Evolutionary conservation across 2,888 invertebrate species (phyloP).

Genomic region (Oscheius onirici): DNA sequence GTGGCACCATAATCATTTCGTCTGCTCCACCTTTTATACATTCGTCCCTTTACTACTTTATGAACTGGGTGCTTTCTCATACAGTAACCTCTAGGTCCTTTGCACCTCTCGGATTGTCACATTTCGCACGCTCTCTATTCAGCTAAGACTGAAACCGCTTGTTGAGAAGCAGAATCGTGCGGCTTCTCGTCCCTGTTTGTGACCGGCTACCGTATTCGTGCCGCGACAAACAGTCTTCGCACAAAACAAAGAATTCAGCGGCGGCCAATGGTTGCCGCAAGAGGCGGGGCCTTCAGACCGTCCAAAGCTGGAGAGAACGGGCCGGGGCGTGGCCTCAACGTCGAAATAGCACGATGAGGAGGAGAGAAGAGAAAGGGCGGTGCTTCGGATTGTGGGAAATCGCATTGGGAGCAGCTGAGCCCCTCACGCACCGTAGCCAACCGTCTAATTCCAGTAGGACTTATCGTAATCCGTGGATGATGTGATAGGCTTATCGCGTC

Average conservation of each 20-base stretch:
- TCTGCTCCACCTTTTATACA: background rate
- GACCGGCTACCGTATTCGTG: slow-evolving; percentile 19
- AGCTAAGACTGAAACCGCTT: background rate
- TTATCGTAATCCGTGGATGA: slow-evolving; percentile 38
- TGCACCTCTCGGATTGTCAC: background rate
- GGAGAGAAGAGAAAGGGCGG: slow-evolving; percentile 29
- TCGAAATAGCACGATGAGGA: slow-evolving; percentile 13
- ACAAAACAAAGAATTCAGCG: slow-evolving; percentile 24
- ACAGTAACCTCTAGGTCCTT: background rate
- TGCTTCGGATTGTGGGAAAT: slow-evolving; percentile 35
- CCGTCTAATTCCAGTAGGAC: slow-evolving; percentile 38
- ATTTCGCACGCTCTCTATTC: too few species aligned
- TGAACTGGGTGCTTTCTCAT: background rate
- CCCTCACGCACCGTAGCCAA: slow-evolving; percentile 36
- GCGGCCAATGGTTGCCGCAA: slow-evolving; percentile 15
- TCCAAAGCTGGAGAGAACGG: slow-evolving; percentile 21
- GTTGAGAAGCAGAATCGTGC: slow-evolving; percentile 25
- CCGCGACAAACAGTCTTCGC: slow-evolving; percentile 14
- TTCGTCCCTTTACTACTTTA: background rate
- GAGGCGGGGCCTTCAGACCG: slow-evolving; percentile 15
- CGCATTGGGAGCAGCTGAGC: slow-evolving; percentile 39
- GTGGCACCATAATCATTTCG: background rate
- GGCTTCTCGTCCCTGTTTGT: slow-evolving; percentile 5
- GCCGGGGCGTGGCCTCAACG: slow-evolving; percentile 14
- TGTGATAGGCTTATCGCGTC: slow-evolving; percentile 40